Evolutionary conservation across 2,888 invertebrate genomes (phyloP).

Genomic region (Paralinhomoeus sp.): DNA sequence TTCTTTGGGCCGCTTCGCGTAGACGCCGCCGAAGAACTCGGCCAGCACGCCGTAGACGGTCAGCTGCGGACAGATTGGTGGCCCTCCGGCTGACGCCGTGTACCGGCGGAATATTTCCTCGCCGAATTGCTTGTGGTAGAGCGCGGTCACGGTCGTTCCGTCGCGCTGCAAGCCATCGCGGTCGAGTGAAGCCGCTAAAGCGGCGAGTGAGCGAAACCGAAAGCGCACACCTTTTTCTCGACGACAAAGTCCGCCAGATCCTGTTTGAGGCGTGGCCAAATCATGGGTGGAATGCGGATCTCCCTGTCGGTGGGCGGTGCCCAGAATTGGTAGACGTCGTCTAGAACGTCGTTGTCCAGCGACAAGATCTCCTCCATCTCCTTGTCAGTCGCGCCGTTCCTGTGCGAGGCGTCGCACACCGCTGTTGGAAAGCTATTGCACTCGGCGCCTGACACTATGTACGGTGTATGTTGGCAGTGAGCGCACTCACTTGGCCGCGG

Average conservation of each 20-base stretch:
- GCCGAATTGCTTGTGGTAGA: conserved; percentile 3
- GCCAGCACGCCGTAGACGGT: background rate
- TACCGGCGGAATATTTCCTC: background rate
- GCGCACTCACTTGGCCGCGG: conserved; percentile 55
- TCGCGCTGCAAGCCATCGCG: background rate
- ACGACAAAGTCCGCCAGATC: conserved; percentile 3
- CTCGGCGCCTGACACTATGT: background rate
- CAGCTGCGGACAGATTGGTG: background rate
- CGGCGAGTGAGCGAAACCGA: background rate
- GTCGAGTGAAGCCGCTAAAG: too few species aligned
- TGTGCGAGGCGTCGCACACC: too few species aligned
- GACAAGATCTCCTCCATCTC: conserved; percentile 6
- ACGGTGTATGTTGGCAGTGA: too few species aligned
- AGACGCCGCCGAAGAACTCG: background rate
- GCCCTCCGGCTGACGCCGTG: background rate
- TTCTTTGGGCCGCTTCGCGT: background rate
- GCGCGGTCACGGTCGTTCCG: background rate
- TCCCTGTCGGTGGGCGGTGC: conserved; percentile 1
- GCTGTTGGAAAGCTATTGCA: too few species aligned
- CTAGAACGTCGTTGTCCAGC: conserved; percentile 4
- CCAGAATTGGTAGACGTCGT: conserved; percentile 6
- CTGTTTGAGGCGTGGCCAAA: conserved; percentile 1
- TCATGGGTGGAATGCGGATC: conserved; percentile 3
- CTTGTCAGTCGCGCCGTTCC: conserved; percentile 4
- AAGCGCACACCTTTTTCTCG: background rate